Evolutionary conservation across 2,888 invertebrate species (phyloP).

Genomic region (Limnephilus marmoratus): DNA sequence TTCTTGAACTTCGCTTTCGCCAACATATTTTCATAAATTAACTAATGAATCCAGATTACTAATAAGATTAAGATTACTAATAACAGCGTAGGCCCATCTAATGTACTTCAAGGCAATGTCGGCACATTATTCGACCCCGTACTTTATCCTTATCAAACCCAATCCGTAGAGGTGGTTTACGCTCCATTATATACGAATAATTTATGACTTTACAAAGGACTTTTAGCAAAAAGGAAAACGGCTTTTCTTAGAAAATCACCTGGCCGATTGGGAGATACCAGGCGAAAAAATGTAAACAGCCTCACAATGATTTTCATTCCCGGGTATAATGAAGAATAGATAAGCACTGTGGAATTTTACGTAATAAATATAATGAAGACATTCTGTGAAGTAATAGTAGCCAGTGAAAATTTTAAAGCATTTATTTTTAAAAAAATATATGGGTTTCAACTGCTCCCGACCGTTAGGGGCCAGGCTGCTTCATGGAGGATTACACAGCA

Average conservation of each 20-base stretch:
- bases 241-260: conserved; percentile 33
- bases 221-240: conserved; percentile 18
- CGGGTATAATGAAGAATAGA: neutral
- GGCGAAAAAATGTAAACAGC: conserved; percentile 24
- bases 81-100: neutral
- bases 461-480: too few species aligned
- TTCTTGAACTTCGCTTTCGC: neutral
- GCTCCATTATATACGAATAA: conserved; percentile 52
- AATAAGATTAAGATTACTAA: neutral
- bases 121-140: conserved; percentile 56
- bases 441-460: too few species aligned
- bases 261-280: neutral
- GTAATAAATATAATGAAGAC: neutral
- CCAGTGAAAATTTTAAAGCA: neutral
- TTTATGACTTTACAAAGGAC: conserved; percentile 60
- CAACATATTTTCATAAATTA: neutral
- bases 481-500: too few species aligned
- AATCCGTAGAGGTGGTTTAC: conserved; percentile 48
- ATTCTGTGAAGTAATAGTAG: neutral
- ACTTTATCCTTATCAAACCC: conserved; percentile 34
- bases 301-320: neutral
- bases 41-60: neutral
- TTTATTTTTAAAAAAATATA: neutral
- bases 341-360: neutral
- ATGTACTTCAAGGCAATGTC: neutral